These are phyloP conservation scores for Octopus sinensis DNA, from an alignment of 1,140 invertebrate genomes.

Conservation along the genomic window DNA sequence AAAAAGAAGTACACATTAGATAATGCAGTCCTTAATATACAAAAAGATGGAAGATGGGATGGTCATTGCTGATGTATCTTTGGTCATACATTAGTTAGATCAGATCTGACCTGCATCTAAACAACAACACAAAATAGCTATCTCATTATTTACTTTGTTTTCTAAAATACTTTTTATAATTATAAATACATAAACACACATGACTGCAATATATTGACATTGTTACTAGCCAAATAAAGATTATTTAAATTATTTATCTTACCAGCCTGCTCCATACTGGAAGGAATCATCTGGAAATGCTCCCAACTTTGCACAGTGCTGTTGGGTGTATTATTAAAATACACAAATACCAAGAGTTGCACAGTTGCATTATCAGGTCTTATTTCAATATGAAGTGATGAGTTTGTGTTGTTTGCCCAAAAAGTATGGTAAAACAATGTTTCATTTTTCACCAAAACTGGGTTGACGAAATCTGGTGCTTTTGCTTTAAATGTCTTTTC, in stretches of 20 bases:
- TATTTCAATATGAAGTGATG: constrained; percentile 23
- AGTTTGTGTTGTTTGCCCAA: neutral
- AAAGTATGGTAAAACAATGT: constrained; percentile 29
- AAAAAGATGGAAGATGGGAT: too few species aligned
- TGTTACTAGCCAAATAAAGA: too few species aligned
- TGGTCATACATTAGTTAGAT: too few species aligned
- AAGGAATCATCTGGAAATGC: constrained; percentile 24
- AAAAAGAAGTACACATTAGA: too few species aligned
- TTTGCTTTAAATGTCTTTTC: constrained; percentile 23
- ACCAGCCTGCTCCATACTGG: constrained; percentile 11
- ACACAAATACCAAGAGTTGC: constrained; percentile 39
- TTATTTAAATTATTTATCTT: neutral
- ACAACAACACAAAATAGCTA: too few species aligned
- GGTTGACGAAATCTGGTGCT: neutral
- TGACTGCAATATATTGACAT: too few species aligned
- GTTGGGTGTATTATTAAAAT: constrained; percentile 27
- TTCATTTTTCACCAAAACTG: constrained; percentile 17
- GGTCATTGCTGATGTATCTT: too few species aligned
- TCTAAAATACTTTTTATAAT: too few species aligned
- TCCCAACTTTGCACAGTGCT: constrained; percentile 26
- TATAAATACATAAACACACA: too few species aligned
- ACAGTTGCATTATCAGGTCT: constrained; percentile 7
- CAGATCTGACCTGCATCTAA: too few species aligned
- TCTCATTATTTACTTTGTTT: too few species aligned
- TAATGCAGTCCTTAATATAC: too few species aligned